Conservation (phyloP, 2,113 vertebrate genomes). For the Prinia subflava region DNA sequence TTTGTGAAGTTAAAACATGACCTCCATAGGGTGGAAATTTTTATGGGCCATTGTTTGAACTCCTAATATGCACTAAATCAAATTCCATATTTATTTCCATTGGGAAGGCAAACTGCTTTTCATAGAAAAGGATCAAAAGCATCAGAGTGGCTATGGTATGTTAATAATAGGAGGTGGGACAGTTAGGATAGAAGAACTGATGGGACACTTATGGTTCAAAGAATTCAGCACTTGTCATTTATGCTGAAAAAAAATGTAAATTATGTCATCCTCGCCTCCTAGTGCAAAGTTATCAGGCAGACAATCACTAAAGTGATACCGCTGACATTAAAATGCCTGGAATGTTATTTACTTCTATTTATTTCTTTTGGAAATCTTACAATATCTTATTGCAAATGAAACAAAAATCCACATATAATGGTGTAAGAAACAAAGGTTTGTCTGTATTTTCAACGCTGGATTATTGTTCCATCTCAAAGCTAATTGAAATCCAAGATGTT, state of each 20-base stretch:
- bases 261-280: slow-evolving; percentile 60
- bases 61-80: slow-evolving; percentile 59
- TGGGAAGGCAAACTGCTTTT: slow-evolving; percentile 71
- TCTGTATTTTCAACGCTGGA: slow-evolving; percentile 9
- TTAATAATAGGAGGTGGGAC: slow-evolving; percentile 69
- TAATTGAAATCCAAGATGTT: slow-evolving; percentile 74
- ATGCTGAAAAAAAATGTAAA: slow-evolving; percentile 71
- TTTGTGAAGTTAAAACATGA: slow-evolving; percentile 44
- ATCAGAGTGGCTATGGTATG: slow-evolving; percentile 42
- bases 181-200: slow-evolving; percentile 60
- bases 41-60: slow-evolving; percentile 49
- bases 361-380: slow-evolving; percentile 51
- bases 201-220: slow-evolving; percentile 60
- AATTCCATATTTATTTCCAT: slow-evolving; percentile 68
- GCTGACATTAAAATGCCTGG: slow-evolving; percentile 65
- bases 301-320: slow-evolving; percentile 38
- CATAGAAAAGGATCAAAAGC: slow-evolving; percentile 59
- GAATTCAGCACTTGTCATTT: slow-evolving; percentile 65
- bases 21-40: slow-evolving; percentile 32
- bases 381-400: slow-evolving; percentile 42
- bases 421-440: slow-evolving; percentile 48
- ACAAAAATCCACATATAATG: slow-evolving; percentile 21
- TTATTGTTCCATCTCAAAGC: slow-evolving; percentile 65
- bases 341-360: slow-evolving; percentile 60
- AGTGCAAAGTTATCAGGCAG: slow-evolving; percentile 71